Percentiles rank a stretch among this genome's conserved stretches.
These are phyloP conservation scores for Callyntrura sp. DNA, from an alignment of 2,888 invertebrate species.

Conservation along the genomic window DNA sequence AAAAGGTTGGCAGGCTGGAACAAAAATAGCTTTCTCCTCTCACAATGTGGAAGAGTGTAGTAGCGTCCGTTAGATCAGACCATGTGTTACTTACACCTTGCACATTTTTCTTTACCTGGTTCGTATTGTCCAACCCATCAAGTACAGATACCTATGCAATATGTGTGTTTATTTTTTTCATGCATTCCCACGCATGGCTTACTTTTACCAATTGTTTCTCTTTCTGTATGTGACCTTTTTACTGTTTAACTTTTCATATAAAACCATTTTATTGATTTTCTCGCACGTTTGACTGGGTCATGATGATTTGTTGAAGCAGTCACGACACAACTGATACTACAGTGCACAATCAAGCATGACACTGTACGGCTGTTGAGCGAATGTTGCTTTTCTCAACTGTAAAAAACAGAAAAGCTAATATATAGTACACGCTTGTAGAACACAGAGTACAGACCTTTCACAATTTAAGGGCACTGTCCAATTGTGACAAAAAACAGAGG, in stretches of 20 bases:
- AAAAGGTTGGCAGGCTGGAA: neutral
- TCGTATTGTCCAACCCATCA: no score
- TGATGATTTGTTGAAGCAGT: conserved; percentile 12
- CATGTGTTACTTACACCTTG: no score
- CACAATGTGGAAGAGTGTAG: no score
- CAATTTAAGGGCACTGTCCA: no score
- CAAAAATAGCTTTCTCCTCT: neutral
- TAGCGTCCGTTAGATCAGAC: no score
- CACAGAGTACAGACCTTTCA: neutral
- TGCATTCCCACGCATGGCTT: conserved; percentile 33
- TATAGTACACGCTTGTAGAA: no score
- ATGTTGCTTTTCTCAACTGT: neutral
- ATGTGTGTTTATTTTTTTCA: conserved; percentile 28
- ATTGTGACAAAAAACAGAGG: neutral
- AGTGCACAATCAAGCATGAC: neutral
- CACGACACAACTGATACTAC: conserved; percentile 5
- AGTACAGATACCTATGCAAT: no score
- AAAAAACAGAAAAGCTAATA: no score
- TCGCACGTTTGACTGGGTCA: conserved; percentile 1
- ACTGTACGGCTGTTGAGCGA: neutral
- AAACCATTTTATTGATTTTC: conserved; percentile 47
- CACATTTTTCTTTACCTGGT: no score
- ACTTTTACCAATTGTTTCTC: conserved; percentile 21
- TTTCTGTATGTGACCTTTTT: conserved; percentile 45
- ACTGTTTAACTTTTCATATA: conserved; percentile 30